phyloP scores from a whole-genome alignment of 1,140 invertebrate genomes.

The Drosophila sproati region DNA sequence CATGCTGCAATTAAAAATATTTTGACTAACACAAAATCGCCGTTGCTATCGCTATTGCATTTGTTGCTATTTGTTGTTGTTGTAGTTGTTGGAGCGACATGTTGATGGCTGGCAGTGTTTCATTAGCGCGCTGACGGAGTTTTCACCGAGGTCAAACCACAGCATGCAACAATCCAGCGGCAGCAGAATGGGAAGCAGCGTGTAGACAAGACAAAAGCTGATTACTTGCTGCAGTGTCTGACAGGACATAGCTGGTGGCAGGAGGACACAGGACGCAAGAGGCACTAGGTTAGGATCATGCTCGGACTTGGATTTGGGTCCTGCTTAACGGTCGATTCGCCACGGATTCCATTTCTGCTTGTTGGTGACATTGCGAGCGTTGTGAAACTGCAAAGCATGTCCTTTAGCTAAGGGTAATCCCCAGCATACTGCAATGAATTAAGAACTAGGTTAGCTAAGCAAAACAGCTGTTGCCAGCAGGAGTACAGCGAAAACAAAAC shows the following conservation, averaged over 20 bases:
- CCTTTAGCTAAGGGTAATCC: slow-evolving; percentile 58
- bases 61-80: slow-evolving; percentile 43
- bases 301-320: slow-evolving; percentile 20
- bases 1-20: slow-evolving; percentile 76
- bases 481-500: slow-evolving; percentile 12
- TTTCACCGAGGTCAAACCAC: slow-evolving; percentile 69
- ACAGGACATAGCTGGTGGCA: slow-evolving; percentile 56
- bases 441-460: slow-evolving; percentile 52
- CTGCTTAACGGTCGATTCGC: slow-evolving; percentile 53
- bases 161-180: slow-evolving; percentile 34
- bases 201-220: slow-evolving; percentile 67
- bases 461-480: slow-evolving; percentile 65
- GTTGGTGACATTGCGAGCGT: slow-evolving; percentile 71
- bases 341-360: slow-evolving; percentile 54
- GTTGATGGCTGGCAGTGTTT: slow-evolving; percentile 66
- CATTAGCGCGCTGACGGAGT: slow-evolving; percentile 66
- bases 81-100: slow-evolving; percentile 40
- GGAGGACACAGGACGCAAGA: background rate
- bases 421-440: slow-evolving; percentile 35
- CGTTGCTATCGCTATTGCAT: slow-evolving; percentile 57
- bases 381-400: slow-evolving; percentile 69
- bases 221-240: slow-evolving; percentile 72
- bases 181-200: background rate
- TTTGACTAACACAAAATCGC: slow-evolving; percentile 79
- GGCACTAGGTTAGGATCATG: slow-evolving; percentile 35